Base-by-base conservation (phyloP, 2,113 vertebrate genomes). In the Electrona antarctica region DNA sequence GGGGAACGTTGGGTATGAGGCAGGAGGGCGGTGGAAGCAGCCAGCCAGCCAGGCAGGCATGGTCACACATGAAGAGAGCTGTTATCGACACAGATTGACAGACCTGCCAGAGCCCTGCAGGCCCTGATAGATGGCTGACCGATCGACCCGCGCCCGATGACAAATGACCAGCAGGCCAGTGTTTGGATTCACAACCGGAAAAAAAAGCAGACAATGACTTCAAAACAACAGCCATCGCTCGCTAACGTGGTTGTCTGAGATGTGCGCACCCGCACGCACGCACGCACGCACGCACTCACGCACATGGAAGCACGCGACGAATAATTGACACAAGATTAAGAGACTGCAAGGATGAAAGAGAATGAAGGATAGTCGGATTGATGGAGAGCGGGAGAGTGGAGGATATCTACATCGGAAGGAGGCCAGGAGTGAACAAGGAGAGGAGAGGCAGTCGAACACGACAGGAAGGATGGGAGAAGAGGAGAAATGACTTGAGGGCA, bases 401-500 rank as follows among this genome's bases (percentile, higher is more conserved):
- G 71, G 75, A 76, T 60, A 80, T 78, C 28, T 3, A 33, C 47
- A 63, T 29, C 63, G 48, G 49, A 64, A 80, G 78, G 77, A 76
- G 48, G 76, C 64, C 74, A 77, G 78, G 60, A 57, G 60, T 10
- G 57, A 12, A 14, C n/a, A 46, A 71, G 57, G 61, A 77, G 13
- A 45, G 28, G 21, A 63, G 73, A 74, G 62, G 56, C 54, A 67
- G 76, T 49, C 41, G 60, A 64, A 87, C 81, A 80, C 83, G 87
- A 86, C 84, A 85, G 81, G 85, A 90, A 91, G 83, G 74, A 83
- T 57, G 57, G 81, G 75, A 76, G 76, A 82, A 81, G 72, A 75
- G 74, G 85, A 88, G 84, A 88, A 91, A 91, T 90, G 83, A 92
- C 89, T 89, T 87, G 64, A 86, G 91, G 90, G 91, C 83, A 82